These are phyloP conservation scores for Takifugu bimaculatus DNA, from an alignment of 2,113 vertebrate species.

Conservation along the genomic window DNA sequence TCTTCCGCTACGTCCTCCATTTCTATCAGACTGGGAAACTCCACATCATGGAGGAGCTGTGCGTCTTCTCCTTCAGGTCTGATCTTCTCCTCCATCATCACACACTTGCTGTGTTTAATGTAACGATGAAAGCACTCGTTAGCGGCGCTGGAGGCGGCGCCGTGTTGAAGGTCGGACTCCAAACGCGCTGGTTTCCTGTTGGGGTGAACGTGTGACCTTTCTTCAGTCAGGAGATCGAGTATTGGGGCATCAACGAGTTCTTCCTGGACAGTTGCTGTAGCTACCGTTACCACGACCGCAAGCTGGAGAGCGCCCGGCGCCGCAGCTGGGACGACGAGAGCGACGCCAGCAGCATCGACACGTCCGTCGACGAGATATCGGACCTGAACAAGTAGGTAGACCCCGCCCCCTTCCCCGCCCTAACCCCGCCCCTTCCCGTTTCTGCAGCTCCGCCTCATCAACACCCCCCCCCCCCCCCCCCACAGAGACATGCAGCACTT, in stretches of 20 bases:
- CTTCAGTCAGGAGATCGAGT: constrained; percentile 93
- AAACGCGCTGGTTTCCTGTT: neutral
- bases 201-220: constrained; percentile 35
- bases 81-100: neutral
- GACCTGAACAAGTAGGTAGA: constrained; percentile 83
- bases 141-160: too few species aligned
- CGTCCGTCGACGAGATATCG: constrained; percentile 88
- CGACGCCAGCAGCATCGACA: constrained; percentile 93
- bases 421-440: neutral
- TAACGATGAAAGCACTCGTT: too few species aligned
- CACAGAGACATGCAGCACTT: constrained; percentile 84
- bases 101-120: neutral
- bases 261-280: constrained; percentile 95
- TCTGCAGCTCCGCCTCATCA: fast-evolving
- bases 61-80: constrained; percentile 88
- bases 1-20: constrained; percentile 91
- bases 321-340: constrained; percentile 93
- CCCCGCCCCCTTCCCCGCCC: neutral
- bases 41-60: constrained; percentile 95
- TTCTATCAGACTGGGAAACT: constrained; percentile 96
- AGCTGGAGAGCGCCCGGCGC: constrained; percentile 81
- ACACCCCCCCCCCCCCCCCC: neutral
- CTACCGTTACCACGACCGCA: constrained; percentile 92
- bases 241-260: constrained; percentile 96
- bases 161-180: too few species aligned